Evolutionary conservation across 2,888 invertebrate species (phyloP).

Genomic region (Yponomeuta sedellus): DNA sequence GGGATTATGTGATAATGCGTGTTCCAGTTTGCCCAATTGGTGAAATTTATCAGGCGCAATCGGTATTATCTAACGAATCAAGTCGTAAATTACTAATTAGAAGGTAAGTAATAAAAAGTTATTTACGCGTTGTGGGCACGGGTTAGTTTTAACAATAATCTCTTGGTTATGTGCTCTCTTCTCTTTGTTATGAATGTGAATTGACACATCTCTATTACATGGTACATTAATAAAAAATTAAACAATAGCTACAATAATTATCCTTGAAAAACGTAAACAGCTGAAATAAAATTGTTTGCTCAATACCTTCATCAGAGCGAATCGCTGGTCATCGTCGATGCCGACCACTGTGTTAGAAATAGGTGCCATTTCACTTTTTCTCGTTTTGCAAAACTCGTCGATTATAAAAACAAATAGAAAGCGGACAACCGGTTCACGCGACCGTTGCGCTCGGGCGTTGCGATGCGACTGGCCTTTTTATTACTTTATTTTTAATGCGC

Average conservation of each 20-base stretch:
- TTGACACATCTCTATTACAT: no score
- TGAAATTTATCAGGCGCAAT: not conserved
- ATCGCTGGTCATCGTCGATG: slow-evolving; percentile 84
- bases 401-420: not conserved
- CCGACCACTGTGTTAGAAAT: slow-evolving; percentile 63
- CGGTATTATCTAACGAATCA: not conserved
- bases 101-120: not conserved
- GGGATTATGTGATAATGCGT: not conserved
- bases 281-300: not conserved
- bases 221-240: not conserved
- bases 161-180: not conserved
- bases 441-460: slow-evolving; percentile 23
- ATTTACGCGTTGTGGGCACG: not conserved
- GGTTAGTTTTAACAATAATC: not conserved
- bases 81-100: not conserved
- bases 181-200: no score
- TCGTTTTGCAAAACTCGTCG: slow-evolving; percentile 31
- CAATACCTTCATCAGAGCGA: slow-evolving; percentile 85
- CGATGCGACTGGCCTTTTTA: slow-evolving; percentile 29
- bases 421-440: slow-evolving; percentile 17
- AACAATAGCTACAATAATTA: not conserved
- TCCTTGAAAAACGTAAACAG: not conserved
- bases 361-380: slow-evolving; percentile 49
- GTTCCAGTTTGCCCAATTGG: not conserved
- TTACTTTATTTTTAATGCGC: slow-evolving; percentile 8